Base-by-base conservation (phyloP, 2,113 vertebrate genomes). In the Rhombomys opimus region DNA sequence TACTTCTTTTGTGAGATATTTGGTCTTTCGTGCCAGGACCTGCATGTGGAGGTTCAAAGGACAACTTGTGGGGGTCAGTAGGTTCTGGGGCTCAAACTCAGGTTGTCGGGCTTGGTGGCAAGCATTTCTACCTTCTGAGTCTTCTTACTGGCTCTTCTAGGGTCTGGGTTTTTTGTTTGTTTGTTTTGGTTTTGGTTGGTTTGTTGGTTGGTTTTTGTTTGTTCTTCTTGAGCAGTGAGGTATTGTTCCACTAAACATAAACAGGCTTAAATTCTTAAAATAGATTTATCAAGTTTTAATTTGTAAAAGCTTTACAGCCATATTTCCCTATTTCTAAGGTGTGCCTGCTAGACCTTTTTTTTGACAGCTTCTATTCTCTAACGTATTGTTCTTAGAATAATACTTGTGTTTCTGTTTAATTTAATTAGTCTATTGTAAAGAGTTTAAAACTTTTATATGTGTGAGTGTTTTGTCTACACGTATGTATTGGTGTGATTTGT, bases 381-480 rank as follows among this genome's bases (percentile, higher is more conserved):
- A 93, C 68, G 50, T 75, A n/a, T 20, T 85, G 30, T 93, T 93
- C 91, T 97, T 96, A 81, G 96, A 96, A 90, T 93, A 88, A 38
- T 87, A 85, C 96, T 97, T 94, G 96, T 85, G 38, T 59, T 14
- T 38, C 5, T 78, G 46, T 52, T 61, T 82, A 57, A 27, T 81
- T 57, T 82, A 82, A 38, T 61, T 82, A 38, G 30, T n/a, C 9
- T 81, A 6, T 81, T 81, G 57, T 82, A 38, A 52, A 59, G 18
- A 59, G 20, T n/a, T n/a, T 52, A 32, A 32, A 78, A 52, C 14
- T 78, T 77, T 50, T 80, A 54, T 80, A 30, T 77, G 23, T 77
- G 27, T 77, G 41, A 50, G 41, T 50, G 25, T 50, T 77, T 46
- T 77, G 41, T 41, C 25, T 77, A 46, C 41, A 30, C 46, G 18